Percentiles rank a stretch among this genome's conserved stretches.
These are phyloP conservation scores for Hydractinia symbiolongicarpus DNA, from an alignment of 30 jellyfish, hydroid and myxozoan species.

Conservation along the genomic window DNA sequence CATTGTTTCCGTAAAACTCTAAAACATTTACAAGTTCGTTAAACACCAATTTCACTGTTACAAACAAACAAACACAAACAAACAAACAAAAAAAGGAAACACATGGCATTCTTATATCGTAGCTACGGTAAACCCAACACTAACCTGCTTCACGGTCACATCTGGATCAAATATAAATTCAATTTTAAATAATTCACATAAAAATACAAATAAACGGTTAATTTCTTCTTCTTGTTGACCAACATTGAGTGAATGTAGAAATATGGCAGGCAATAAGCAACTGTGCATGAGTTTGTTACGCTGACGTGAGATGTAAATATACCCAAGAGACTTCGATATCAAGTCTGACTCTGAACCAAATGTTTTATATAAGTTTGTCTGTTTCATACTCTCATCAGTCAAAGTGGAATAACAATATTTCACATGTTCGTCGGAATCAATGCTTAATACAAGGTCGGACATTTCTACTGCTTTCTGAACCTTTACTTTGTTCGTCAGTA, in stretches of 20 bases:
- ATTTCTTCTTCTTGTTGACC: not conserved
- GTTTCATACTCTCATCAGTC: not conserved
- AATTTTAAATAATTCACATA: conserved; percentile 12
- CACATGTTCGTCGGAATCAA: not conserved
- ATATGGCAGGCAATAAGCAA: conserved; percentile 40
- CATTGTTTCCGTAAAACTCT: conserved; percentile 12
- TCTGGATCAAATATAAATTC: conserved; percentile 40
- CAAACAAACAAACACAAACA: not conserved
- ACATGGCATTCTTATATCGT: not conserved
- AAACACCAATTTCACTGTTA: not conserved
- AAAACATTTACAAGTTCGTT: not conserved
- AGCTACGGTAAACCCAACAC: not conserved
- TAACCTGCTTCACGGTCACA: conserved; percentile 16
- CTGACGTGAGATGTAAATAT: conserved; percentile 52
- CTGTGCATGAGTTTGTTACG: conserved; percentile 70
- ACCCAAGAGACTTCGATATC: conserved; percentile 14
- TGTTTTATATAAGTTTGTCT: not conserved
- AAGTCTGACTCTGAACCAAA: not conserved
- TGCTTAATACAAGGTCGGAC: conserved; percentile 19
- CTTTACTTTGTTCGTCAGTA: not conserved
- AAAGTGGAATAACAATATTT: not conserved
- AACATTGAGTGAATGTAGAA: conserved; percentile 29
- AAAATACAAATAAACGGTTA: not conserved
- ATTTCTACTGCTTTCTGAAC: conserved; percentile 13
- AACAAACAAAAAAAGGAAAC: not conserved